phyloP scores from a whole-genome alignment of 2,797 vertebrate genomes.

The Sebastes oblongus region DNA sequence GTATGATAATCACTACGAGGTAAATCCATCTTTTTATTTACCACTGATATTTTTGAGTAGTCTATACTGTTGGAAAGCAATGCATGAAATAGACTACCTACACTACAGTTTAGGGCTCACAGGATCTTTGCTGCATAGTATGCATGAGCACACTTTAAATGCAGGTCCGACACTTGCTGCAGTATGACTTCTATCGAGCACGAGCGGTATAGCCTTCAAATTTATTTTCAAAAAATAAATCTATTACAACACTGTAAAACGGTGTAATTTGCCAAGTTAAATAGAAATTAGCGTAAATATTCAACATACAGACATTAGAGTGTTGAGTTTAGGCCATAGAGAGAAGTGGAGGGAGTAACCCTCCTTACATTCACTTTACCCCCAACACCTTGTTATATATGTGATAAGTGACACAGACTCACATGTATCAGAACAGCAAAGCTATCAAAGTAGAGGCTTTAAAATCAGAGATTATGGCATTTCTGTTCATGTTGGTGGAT shows the following conservation, averaged over 20 bases:
- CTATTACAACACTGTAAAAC: background rate
- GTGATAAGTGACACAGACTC: background rate
- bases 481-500: background rate
- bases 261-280: background rate
- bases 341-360: background rate
- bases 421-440: too few relatives aligned
- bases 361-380: conserved; percentile 5
- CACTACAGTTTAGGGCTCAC: background rate
- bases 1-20: background rate
- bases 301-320: conserved; percentile 12
- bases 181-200: background rate
- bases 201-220: background rate
- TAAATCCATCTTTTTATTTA: conserved; percentile 8
- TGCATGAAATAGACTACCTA: background rate
- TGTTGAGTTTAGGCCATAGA: conserved; percentile 21
- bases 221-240: background rate
- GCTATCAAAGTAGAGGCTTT: background rate
- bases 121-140: background rate
- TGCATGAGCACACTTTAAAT: background rate
- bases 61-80: background rate
- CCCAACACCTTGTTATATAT: background rate
- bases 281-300: background rate
- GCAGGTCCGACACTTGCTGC: background rate
- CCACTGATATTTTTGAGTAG: background rate
- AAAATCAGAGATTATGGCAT: background rate